Percentiles rank a stretch among this genome's conserved stretches.
Evolutionary conservation across 1,140 invertebrate genomes (phyloP).

Genomic region (Wiebesia pumilae): DNA sequence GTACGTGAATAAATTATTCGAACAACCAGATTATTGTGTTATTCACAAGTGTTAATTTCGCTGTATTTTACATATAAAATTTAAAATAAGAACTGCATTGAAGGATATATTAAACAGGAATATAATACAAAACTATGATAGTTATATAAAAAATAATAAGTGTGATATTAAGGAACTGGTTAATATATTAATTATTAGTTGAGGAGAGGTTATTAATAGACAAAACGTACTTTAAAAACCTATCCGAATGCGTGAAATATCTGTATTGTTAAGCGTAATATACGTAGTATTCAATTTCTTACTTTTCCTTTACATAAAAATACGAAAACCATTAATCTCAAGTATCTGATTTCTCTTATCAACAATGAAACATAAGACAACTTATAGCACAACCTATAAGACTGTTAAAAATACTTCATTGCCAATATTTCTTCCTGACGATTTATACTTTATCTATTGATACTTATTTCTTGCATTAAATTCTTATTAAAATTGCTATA

Average conservation of each 20-base stretch:
- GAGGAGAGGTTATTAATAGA: too few relatives aligned
- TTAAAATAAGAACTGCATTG: neutral
- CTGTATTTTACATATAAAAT: neutral
- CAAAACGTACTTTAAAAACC: too few relatives aligned
- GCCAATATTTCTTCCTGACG: neutral
- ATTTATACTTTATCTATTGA: neutral
- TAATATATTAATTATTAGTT: too few relatives aligned
- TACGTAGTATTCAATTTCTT: neutral
- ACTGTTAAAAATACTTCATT: neutral
- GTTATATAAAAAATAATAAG: too few relatives aligned
- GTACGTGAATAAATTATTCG: neutral
- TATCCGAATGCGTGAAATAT: too few relatives aligned
- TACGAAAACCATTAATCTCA: neutral
- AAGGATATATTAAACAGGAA: too few relatives aligned
- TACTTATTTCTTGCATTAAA: neutral
- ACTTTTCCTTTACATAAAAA: neutral
- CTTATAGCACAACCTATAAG: neutral
- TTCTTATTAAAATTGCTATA: neutral
- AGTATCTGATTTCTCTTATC: too few relatives aligned
- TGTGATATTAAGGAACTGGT: too few relatives aligned
- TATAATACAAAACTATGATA: too few relatives aligned
- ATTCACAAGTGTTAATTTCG: neutral
- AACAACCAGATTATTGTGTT: neutral
- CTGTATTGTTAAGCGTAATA: too few relatives aligned
- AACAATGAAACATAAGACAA: neutral